These are phyloP conservation scores for Xanthorhoe spadicearia DNA, from an alignment of 2,888 invertebrate genomes.

Conservation along the genomic window DNA sequence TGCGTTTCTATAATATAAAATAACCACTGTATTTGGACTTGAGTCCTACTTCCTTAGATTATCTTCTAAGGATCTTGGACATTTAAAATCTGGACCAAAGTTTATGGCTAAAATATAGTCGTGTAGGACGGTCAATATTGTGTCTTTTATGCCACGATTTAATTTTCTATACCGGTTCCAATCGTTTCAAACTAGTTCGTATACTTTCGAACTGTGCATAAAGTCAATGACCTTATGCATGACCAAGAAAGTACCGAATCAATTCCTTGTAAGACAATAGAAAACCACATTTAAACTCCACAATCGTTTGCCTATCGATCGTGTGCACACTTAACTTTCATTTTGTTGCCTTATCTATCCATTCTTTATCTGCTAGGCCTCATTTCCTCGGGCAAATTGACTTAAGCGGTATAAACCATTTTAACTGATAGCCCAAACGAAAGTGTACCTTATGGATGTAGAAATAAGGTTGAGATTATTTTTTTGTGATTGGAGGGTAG, in stretches of 20 bases:
- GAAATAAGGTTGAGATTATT: slow-evolving; percentile 23
- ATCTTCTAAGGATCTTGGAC: too few species aligned
- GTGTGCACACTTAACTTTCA: slow-evolving; percentile 36
- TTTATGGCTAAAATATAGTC: too few species aligned
- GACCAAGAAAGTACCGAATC: background rate
- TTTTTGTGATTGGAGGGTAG: slow-evolving; percentile 26
- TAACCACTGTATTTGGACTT: too few species aligned
- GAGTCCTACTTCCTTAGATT: too few species aligned
- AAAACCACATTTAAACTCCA: slow-evolving; percentile 19
- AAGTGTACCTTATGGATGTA: slow-evolving; percentile 18
- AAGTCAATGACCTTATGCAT: background rate
- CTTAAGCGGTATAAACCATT: slow-evolving; percentile 20
- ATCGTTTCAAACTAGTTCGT: background rate
- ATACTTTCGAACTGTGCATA: background rate
- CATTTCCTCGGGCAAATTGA: slow-evolving; percentile 51
- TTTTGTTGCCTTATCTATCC: slow-evolving; percentile 46
- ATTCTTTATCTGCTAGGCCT: slow-evolving; percentile 48
- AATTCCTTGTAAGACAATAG: slow-evolving; percentile 15
- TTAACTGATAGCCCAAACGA: background rate
- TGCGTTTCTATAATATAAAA: too few species aligned
- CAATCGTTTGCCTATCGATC: slow-evolving; percentile 31
- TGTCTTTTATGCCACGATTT: background rate
- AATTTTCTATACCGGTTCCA: background rate
- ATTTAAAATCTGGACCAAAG: too few species aligned
- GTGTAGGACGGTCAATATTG: background rate